Evolutionary conservation across 2,888 invertebrate genomes (phyloP), one percentile per base, ranked within the genome.

Genomic region (Cerastis leucographa): DNA sequence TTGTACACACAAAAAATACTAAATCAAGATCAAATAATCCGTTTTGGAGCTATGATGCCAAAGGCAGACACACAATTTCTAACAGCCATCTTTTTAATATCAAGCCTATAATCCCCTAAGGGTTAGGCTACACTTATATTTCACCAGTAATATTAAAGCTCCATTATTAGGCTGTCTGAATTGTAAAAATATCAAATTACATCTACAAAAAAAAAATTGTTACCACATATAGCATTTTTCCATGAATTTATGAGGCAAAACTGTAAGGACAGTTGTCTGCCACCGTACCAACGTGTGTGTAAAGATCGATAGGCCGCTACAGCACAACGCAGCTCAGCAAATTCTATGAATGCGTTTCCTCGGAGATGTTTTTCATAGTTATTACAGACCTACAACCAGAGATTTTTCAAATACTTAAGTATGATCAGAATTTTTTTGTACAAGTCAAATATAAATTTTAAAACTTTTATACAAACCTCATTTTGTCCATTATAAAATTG

Each of bases 281-380:
- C 98, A 2, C 98, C 99, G 93, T 99, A 99, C 97, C 98, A 99
- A 9, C 99, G 97, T 0, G 98, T 98, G 92, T 99, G 98, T 81
- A 99, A 97, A 25, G 97, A 97, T 76, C 97, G 97, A 90, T 97
- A 98, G 3, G 99, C 98, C 71, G 97, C 97, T 1, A 98, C 97
- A 2, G 99, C 98, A 82, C 97, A 97, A 49, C 97, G 97, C 54
- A 94, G 90, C 85, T 94, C 91, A 19, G 90, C 93, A 94, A 97
- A 99, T 91, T 99, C 98, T 44, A 99, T 97, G 91, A 99, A 99
- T 49, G 99, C 98, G 94, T 99, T 99, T 0, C 99, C 99, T 62
- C 99, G 97, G 22, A 99, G 97, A 95, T 99, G 99, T 67, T 98
- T 97, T 92, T 99, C 98, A 73, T 97, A 97, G 93, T 99, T 99